Conservation (phyloP, 2,888 invertebrate species). For the Leucoma salicis region DNA sequence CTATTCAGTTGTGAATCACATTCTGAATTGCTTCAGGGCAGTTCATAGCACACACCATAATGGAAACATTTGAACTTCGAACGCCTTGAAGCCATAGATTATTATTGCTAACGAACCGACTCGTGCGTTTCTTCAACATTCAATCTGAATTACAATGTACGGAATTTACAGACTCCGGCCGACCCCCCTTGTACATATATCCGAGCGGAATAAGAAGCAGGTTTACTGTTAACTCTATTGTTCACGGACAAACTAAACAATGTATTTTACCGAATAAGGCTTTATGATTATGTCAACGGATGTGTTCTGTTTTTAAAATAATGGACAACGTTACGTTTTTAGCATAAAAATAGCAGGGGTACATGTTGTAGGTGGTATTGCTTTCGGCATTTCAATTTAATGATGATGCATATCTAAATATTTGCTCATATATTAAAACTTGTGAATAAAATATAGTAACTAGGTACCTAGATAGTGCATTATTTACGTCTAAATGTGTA, state of each 20-base stretch:
- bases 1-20: too few species aligned
- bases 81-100: constrained; percentile 53
- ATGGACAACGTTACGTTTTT: constrained; percentile 48
- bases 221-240: constrained; percentile 78
- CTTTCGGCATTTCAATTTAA: constrained; percentile 52
- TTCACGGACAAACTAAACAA: constrained; percentile 72
- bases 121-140: constrained; percentile 73
- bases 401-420: constrained; percentile 27
- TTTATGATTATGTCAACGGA: constrained; percentile 74
- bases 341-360: constrained; percentile 46
- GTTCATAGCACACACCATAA: too few species aligned
- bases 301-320: constrained; percentile 76
- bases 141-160: constrained; percentile 77
- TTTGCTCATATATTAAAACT: constrained; percentile 22
- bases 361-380: constrained; percentile 15
- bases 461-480: too few species aligned
- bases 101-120: constrained; percentile 73
- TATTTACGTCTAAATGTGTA: too few species aligned
- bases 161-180: constrained; percentile 67
- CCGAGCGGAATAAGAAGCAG: constrained; percentile 79
- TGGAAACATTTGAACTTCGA: constrained; percentile 26
- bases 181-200: constrained; percentile 65
- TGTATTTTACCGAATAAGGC: constrained; percentile 78
- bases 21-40: too few species aligned
- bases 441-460: constrained; percentile 9